Conservation (phyloP, 2,797 vertebrate genomes). For the Danio jaintianensis region DNA sequence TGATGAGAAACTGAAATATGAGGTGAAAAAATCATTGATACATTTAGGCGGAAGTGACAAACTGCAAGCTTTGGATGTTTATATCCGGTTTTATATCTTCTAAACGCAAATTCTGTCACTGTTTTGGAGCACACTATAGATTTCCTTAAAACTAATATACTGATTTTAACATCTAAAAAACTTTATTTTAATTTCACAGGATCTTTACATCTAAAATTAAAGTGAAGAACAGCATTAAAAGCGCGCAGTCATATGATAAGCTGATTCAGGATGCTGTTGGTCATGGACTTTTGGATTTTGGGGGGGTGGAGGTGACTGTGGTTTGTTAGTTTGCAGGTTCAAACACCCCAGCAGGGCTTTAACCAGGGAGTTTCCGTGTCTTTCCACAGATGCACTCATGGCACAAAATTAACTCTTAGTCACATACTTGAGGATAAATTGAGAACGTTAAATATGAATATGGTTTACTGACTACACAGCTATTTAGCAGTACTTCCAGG, state of each 20-base stretch:
- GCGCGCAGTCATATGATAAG: conserved; percentile 1
- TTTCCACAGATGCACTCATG: conserved; percentile 3
- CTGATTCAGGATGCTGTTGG: conserved; percentile 20
- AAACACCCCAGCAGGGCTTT: conserved; percentile 11
- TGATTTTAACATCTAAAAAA: no score
- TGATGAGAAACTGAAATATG: no score
- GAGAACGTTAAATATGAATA: not conserved
- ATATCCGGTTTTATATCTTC: no score
- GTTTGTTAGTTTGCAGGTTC: conserved; percentile 36
- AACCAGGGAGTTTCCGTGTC: conserved; percentile 43
- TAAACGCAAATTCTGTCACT: no score
- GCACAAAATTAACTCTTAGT: conserved; percentile 24
- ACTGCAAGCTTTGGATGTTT: no score
- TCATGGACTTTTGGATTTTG: not conserved
- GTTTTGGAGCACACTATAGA: no score
- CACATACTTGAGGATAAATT: not conserved
- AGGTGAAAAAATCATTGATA: no score
- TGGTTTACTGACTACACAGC: not conserved
- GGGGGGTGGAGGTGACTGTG: not conserved
- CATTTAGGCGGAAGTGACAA: no score
- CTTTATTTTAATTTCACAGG: no score
- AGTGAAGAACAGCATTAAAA: not conserved
- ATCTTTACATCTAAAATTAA: not conserved
- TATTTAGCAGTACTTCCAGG: not conserved
- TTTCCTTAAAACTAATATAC: no score